Conservation (phyloP, 2,888 invertebrate genomes). For the Rhopalosiphum nymphaeae region DNA sequence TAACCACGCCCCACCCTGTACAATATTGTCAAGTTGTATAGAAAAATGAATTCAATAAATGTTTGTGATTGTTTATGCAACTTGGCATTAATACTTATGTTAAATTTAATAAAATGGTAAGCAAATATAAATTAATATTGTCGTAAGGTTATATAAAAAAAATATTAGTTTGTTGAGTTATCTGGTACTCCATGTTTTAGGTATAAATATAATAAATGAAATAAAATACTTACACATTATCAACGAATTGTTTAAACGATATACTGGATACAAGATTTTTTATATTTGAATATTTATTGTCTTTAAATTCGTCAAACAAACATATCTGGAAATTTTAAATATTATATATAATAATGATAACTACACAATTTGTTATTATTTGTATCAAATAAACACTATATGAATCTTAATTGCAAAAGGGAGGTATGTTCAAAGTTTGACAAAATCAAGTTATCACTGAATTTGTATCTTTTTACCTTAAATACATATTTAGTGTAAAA, state of each 20-base stretch:
- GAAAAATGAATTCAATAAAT: not conserved
- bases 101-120: not conserved
- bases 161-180: not conserved
- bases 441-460: no score
- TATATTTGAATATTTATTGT: slow-evolving; percentile 3
- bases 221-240: slow-evolving; percentile 51
- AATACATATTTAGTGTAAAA: no score
- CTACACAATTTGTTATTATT: not conserved
- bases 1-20: no score
- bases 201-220: not conserved
- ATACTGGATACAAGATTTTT: slow-evolving; percentile 16
- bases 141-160: not conserved
- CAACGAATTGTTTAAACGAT: slow-evolving; percentile 32
- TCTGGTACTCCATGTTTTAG: not conserved
- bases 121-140: not conserved
- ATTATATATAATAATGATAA: not conserved
- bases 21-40: not conserved
- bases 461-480: no score
- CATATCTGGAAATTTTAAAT: slow-evolving; percentile 32
- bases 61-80: not conserved
- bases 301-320: slow-evolving; percentile 54
- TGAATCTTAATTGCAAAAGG: no score
- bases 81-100: not conserved
- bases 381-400: not conserved
- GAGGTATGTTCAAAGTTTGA: no score